Evolutionary conservation across 2,888 invertebrate genomes (phyloP).

Genomic region (Maniola hyperantus): DNA sequence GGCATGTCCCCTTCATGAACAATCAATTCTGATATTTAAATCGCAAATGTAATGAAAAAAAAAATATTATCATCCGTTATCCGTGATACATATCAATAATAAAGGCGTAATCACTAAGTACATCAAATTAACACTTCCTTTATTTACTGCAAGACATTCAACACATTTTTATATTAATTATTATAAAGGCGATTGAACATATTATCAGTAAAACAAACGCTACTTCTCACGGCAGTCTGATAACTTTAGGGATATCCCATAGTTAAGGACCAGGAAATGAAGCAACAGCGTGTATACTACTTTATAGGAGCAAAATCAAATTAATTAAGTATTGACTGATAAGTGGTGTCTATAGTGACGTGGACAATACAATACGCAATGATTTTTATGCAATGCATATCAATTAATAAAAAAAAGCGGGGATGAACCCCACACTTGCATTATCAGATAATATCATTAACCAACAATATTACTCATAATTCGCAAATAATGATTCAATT

Average conservation of each 20-base stretch:
- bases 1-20: slow-evolving; percentile 42
- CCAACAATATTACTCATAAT: slow-evolving; percentile 6
- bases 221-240: slow-evolving; percentile 1
- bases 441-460: background rate
- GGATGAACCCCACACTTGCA: slow-evolving; percentile 13
- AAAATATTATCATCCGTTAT: slow-evolving; percentile 57
- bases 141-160: slow-evolving; percentile 1
- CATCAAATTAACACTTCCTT: slow-evolving; percentile 44
- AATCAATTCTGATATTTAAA: slow-evolving; percentile 57
- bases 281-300: background rate
- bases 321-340: slow-evolving; percentile 14
- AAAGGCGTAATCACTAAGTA: slow-evolving; percentile 56
- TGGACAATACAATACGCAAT: slow-evolving; percentile 4
- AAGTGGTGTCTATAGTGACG: slow-evolving; percentile 12
- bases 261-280: background rate
- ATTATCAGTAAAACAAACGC: background rate
- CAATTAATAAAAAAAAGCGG: slow-evolving; percentile 10
- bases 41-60: slow-evolving; percentile 68
- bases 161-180: background rate
- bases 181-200: background rate
- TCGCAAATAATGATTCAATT: background rate
- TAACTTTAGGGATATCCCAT: background rate
- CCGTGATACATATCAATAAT: slow-evolving; percentile 57
- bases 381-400: slow-evolving; percentile 13
- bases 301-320: slow-evolving; percentile 22